Evolutionary conservation across 2,797 vertebrate species (phyloP).

Genomic region (Carapus acus): DNA sequence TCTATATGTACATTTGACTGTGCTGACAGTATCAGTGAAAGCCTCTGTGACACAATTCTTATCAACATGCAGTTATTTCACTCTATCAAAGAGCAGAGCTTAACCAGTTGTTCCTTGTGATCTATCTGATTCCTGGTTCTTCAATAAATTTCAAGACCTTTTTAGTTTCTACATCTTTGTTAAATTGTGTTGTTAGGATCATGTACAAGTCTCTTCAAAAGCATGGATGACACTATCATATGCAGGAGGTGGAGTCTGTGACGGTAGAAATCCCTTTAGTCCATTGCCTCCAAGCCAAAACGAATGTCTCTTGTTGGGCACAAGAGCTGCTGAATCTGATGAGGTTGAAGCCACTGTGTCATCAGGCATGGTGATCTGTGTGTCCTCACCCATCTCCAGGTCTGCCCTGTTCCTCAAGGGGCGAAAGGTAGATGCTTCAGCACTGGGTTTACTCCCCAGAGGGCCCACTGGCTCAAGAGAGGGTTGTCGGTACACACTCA

Average conservation of each 20-base stretch:
- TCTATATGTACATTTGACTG: slow-evolving; percentile 5
- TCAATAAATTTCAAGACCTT: too few species aligned
- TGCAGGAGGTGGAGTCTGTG: slow-evolving; percentile 83
- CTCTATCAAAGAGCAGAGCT: slow-evolving; percentile 4
- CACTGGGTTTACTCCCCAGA: slow-evolving; percentile 81
- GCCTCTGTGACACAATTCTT: too few species aligned
- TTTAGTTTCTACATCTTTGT: slow-evolving; percentile 1
- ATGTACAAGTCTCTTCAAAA: slow-evolving; percentile 72
- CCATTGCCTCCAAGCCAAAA: slow-evolving; percentile 86
- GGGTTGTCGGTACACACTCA: slow-evolving; percentile 86
- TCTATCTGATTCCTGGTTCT: slow-evolving; percentile 6
- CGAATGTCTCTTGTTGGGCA: slow-evolving; percentile 74
- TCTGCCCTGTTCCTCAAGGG: slow-evolving; percentile 75
- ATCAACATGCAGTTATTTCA: not conserved
- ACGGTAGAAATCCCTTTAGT: slow-evolving; percentile 78
- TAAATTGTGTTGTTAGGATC: slow-evolving; percentile 31
- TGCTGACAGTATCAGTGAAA: slow-evolving; percentile 1
- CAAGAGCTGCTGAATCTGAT: slow-evolving; percentile 59
- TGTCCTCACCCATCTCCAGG: slow-evolving; percentile 65
- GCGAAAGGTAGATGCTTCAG: slow-evolving; percentile 87
- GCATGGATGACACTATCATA: slow-evolving; percentile 92
- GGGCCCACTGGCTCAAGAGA: slow-evolving; percentile 88
- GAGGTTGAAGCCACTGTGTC: slow-evolving; percentile 57
- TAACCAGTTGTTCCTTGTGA: slow-evolving; percentile 13
- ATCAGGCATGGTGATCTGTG: slow-evolving; percentile 72